phyloP scores from a whole-genome alignment of 2,797 vertebrate species.

The Pseudocheirus occidentalis region DNA sequence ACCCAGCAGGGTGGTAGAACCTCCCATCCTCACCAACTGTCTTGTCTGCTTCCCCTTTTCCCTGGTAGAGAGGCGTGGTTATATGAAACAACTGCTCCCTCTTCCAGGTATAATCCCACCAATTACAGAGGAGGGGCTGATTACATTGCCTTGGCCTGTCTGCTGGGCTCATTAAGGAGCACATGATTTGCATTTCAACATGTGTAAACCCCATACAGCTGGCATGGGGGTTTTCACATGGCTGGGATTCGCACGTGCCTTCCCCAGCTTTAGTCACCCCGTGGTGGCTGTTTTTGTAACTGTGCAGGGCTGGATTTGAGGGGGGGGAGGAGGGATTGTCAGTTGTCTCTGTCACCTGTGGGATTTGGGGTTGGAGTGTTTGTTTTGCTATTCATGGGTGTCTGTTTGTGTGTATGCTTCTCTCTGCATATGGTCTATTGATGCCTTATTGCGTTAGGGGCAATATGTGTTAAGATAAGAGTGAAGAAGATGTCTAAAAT shows the following conservation, averaged over 20 bases:
- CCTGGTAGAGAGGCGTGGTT: background rate
- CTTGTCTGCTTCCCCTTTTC: background rate
- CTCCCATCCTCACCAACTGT: background rate
- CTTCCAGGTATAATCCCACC: conserved; percentile 8
- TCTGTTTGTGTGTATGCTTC: background rate
- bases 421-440: conserved; percentile 7
- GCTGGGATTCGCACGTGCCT: background rate
- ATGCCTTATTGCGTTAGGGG: background rate
- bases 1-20: background rate
- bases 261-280: background rate
- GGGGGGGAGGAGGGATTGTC: background rate
- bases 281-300: background rate
- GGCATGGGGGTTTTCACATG: accelerated
- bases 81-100: background rate
- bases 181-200: conserved; percentile 1
- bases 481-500: background rate
- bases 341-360: accelerated
- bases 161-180: background rate
- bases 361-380: background rate
- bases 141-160: background rate
- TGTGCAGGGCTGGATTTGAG: background rate
- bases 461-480: background rate
- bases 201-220: conserved; percentile 4
- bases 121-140: background rate
- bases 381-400: background rate